Base-by-base conservation (phyloP, 2,888 invertebrate species). In the Ectemnius lituratus region DNA sequence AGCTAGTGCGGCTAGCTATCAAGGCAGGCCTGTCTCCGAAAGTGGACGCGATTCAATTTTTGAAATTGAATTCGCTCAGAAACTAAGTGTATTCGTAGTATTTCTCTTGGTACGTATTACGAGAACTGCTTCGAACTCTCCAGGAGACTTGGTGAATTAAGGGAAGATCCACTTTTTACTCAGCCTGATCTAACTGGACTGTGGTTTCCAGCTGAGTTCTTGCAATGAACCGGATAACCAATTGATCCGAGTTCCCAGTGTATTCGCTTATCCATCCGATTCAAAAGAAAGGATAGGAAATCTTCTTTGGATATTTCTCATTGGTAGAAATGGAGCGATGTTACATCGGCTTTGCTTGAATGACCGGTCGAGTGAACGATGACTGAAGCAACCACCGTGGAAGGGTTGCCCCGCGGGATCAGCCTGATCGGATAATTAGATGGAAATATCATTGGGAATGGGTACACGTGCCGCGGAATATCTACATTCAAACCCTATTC, bases 401-500 rank as follows among this genome's bases (percentile, higher is more conserved):
- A 52, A 37, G n/a, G 16, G 52, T 16, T 52, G 6, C n/a, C 52
- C 1, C 2, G 52, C 52, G 16, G 52, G 52, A 52, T 13, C 4
- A 16, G 2, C 2, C 52, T 14, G 16, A 52, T 52, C 8, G 16
- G 2, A 16, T 52, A 52, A 52, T 52, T 52, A 14, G n/a, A 52
- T 52, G 52, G 52, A 52, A 52, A 52, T 52, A 52, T 52, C 52
- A 52, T 52, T 52, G 52, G 52, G 52, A 52, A 16, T 14, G 16
- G 14, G 52, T 2, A 14, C 52, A 52, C 52, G 52, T 52, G 52
- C n/a, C 13, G n/a, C 52, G 4, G 52, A 16, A 52, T 52, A 52
- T 52, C 14, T 4, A 52, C 37, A 37, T 37, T 37, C 8, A 11
- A 37, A 8, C 37, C 11, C 37, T 6, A 37, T 37, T 37, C 37